Evolutionary conservation across 1,140 invertebrate genomes (phyloP).

Genomic region (Eubasilissa regina): DNA sequence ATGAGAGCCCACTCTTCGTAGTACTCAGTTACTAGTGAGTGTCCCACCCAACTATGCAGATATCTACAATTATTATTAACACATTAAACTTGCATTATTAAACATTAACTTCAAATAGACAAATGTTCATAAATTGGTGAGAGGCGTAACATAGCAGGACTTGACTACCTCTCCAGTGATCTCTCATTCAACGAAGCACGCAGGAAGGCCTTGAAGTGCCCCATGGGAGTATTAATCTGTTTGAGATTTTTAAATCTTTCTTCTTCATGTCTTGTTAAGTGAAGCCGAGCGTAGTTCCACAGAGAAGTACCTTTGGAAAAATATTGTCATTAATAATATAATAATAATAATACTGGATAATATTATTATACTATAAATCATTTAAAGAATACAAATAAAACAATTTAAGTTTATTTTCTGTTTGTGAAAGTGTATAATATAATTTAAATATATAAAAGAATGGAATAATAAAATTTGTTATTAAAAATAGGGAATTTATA

Average conservation of each 20-base stretch:
- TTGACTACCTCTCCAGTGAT: constrained; percentile 83
- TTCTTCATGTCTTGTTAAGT: constrained; percentile 89
- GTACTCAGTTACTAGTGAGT: constrained; percentile 78
- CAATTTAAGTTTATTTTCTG: too few species aligned
- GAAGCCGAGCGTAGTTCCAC: constrained; percentile 81
- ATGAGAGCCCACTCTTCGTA: constrained; percentile 91
- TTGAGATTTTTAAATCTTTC: constrained; percentile 87
- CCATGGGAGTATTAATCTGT: constrained; percentile 86
- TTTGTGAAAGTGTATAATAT: too few species aligned
- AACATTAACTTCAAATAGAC: background rate
- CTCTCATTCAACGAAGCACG: constrained; percentile 90
- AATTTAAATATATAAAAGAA: too few species aligned
- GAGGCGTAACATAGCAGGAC: background rate
- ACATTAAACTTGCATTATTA: too few species aligned
- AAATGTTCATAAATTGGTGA: background rate
- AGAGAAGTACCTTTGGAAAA: constrained; percentile 68
- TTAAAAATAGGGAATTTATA: too few species aligned
- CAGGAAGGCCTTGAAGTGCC: constrained; percentile 89
- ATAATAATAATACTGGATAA: too few species aligned
- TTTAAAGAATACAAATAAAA: too few species aligned
- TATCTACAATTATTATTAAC: constrained; percentile 67
- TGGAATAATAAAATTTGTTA: too few species aligned
- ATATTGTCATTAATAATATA: too few species aligned
- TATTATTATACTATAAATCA: too few species aligned
- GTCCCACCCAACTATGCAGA: constrained; percentile 83